Percentiles rank a stretch among this genome's conserved stretches.
phyloP scores from a whole-genome alignment of 2,888 invertebrate species.

The Campoplex capitator region DNA sequence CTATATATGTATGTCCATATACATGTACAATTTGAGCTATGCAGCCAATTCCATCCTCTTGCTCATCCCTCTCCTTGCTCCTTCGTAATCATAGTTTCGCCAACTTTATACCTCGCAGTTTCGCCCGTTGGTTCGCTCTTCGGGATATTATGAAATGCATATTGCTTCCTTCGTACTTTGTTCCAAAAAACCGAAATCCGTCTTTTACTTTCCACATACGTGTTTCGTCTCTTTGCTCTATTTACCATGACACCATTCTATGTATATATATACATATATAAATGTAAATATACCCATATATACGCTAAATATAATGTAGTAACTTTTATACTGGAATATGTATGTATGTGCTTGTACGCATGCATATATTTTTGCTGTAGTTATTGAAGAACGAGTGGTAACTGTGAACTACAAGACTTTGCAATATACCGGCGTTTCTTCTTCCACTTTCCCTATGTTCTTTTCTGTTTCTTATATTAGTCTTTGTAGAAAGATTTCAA shows the following conservation, averaged over 20 bases:
- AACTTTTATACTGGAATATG: constrained; percentile 16
- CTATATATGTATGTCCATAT: constrained; percentile 20
- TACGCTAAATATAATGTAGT: constrained; percentile 24
- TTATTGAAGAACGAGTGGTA: constrained; percentile 25
- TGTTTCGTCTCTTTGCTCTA: constrained; percentile 5
- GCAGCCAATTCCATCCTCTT: constrained; percentile 36
- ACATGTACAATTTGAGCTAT: constrained; percentile 37
- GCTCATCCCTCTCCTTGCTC: constrained; percentile 45
- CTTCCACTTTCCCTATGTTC: constrained; percentile 21
- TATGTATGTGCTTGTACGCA: neutral
- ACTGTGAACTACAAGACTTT: constrained; percentile 30
- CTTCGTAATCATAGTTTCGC: constrained; percentile 74
- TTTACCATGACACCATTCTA: neutral
- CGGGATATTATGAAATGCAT: constrained; percentile 72
- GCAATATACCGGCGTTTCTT: constrained; percentile 7
- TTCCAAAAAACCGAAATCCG: constrained; percentile 64
- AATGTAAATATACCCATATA: neutral
- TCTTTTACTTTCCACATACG: constrained; percentile 42
- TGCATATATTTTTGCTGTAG: neutral
- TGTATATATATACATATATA: neutral
- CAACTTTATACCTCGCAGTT: constrained; percentile 71
- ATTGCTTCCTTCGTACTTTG: constrained; percentile 72
- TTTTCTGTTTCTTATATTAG: constrained; percentile 5
- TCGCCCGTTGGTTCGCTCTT: constrained; percentile 60
- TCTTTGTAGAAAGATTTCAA: constrained; percentile 36